Conservation (phyloP, 2,113 vertebrate genomes). For the Bujurquina vittata region DNA sequence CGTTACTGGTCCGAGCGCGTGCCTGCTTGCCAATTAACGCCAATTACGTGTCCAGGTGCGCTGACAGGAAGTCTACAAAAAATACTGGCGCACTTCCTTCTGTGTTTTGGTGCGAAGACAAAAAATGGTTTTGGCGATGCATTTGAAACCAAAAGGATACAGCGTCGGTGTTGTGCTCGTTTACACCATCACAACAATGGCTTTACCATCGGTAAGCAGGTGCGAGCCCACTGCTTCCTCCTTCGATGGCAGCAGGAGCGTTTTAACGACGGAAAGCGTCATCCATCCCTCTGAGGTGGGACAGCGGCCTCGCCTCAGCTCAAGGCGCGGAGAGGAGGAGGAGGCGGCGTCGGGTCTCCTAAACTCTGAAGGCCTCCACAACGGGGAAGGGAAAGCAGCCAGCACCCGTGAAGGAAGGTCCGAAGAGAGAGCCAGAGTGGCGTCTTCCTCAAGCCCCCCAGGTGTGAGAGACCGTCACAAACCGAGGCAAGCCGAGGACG, state of each 20-base stretch:
- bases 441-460: neutral
- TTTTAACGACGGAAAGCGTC: neutral
- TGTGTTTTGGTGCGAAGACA: slow-evolving; percentile 20
- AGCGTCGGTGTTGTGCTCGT: slow-evolving; percentile 25
- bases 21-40: slow-evolving; percentile 17
- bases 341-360: neutral
- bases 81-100: rapidly evolving
- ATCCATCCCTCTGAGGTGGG: no score
- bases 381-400: neutral
- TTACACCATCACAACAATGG: slow-evolving; percentile 24
- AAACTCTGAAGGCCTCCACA: rapidly evolving
- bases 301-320: neutral
- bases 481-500: neutral
- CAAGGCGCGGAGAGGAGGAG: neutral
- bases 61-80: slow-evolving; percentile 32
- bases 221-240: neutral
- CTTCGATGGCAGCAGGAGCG: neutral
- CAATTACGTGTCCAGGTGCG: slow-evolving; percentile 62
- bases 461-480: neutral
- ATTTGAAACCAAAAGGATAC: slow-evolving; percentile 32
- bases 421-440: neutral
- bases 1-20: neutral
- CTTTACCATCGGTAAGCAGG: neutral
- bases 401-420: neutral
- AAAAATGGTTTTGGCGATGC: slow-evolving; percentile 39